These are phyloP conservation scores for Ceyx margarethae DNA, from an alignment of 2,113 vertebrate genomes.

Conservation along the genomic window DNA sequence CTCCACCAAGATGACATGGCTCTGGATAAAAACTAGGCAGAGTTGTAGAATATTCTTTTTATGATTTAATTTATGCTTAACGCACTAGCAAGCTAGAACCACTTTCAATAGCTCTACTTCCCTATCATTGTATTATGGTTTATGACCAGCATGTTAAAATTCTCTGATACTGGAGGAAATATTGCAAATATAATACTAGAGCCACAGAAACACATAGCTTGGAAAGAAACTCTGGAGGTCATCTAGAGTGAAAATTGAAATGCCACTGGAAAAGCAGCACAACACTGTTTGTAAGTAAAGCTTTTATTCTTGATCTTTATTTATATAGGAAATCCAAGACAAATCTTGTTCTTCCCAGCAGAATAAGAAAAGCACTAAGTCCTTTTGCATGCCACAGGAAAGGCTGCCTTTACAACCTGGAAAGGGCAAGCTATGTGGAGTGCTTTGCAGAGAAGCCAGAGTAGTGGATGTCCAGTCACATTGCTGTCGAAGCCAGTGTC, in stretches of 20 bases:
- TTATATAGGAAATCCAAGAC: conserved; percentile 9
- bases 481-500: not conserved
- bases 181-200: not conserved
- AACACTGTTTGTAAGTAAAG: not conserved
- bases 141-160: not conserved
- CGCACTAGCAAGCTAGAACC: not conserved
- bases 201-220: not conserved
- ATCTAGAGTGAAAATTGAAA: not conserved
- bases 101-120: not conserved
- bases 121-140: not conserved
- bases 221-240: conserved; percentile 17
- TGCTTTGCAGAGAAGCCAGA: not conserved
- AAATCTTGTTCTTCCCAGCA: not conserved
- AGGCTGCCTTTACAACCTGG: not conserved
- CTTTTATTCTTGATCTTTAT: conserved; percentile 50
- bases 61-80: not conserved
- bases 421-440: not conserved
- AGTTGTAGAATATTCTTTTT: not conserved
- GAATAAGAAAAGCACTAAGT: not conserved
- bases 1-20: not conserved
- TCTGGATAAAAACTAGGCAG: not conserved
- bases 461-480: not conserved
- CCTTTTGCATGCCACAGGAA: not conserved
- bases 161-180: not conserved
- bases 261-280: conserved; percentile 4